A percentile compares a stretch with the other conserved stretches of the same genome.
These are phyloP conservation scores for Melangyna quadrimaculata DNA, from an alignment of 2,888 invertebrate genomes.

Conservation along the genomic window DNA sequence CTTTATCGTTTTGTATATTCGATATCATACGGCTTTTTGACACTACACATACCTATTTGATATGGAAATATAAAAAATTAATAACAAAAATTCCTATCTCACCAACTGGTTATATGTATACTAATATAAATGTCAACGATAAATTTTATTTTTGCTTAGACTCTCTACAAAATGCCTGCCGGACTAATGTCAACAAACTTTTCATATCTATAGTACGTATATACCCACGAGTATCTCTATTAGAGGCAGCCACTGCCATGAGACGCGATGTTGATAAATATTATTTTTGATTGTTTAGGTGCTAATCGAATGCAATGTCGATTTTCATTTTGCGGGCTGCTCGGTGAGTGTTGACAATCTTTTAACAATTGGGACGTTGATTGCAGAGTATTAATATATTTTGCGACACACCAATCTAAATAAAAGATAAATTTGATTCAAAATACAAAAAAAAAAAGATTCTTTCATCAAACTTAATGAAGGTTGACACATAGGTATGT, in stretches of 20 bases:
- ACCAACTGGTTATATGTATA: slow-evolving; percentile 24
- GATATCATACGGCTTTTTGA: background rate
- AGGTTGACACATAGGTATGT: slow-evolving; percentile 15
- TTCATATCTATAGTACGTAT: slow-evolving; percentile 16
- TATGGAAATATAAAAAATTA: slow-evolving; percentile 14
- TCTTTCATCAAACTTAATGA: slow-evolving; percentile 45
- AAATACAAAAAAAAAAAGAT: background rate
- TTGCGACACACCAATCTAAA: slow-evolving; percentile 30
- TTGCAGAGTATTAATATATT: slow-evolving; percentile 20
- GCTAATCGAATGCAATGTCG: slow-evolving; percentile 57
- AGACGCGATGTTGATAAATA: slow-evolving; percentile 21
- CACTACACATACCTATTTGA: background rate
- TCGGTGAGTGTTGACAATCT: slow-evolving; percentile 7
- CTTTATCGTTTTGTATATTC: background rate
- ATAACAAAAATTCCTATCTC: slow-evolving; percentile 33
- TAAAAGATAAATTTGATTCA: slow-evolving; percentile 23
- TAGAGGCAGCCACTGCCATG: background rate
- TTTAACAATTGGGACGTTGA: slow-evolving; percentile 30
- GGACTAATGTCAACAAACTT: slow-evolving; percentile 62
- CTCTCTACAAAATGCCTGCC: slow-evolving; percentile 33
- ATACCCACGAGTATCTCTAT: background rate
- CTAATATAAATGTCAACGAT: slow-evolving; percentile 50
- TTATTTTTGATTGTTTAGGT: slow-evolving; percentile 42
- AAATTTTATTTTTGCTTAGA: slow-evolving; percentile 50
- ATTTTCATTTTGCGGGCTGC: slow-evolving; percentile 53